Evolutionary conservation across 2,797 vertebrate genomes (phyloP), one percentile per base, ranked within the genome.

Genomic region (Atherinosoma microstoma): DNA sequence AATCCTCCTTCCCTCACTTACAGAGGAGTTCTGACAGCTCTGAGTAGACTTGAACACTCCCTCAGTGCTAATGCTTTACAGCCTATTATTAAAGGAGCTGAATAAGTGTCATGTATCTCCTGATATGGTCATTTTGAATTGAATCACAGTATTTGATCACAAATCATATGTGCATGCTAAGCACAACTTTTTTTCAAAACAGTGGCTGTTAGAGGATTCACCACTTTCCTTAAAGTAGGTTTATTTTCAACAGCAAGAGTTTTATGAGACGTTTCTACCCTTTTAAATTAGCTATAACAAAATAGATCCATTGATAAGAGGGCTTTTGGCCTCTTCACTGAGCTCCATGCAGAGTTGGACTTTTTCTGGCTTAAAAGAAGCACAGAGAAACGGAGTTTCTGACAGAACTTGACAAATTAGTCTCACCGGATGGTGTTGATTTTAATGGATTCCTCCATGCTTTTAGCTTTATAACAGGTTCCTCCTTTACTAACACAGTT

Each of bases 31-130:
- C 35, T 75, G 62, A 77, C 77, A 84, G 81, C 68, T 36, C 22
- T 7, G 71, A 76, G 79, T 74, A 40, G 34, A 72, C 74, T 58
- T 65, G 73, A 79, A 83, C 77, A 57, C 84, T 29, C 12, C 57
- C 63, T 76, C 45, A 7, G 56, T 32, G 40, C 58, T 67, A 64
- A 82, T 66, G 67, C 64, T 54, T 79, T 71, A 76, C 62, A 75
- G 64, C 40, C 64, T 73, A 75, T 82, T 63, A 82, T 85, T 82
- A 68, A 60, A 67, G 58, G 13, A 29, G 32, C 9, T 29, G 63
- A 82, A 24, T 2, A 22, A 35, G n/a, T 58, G 73, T 77, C 78
- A 69, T 45, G 53, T 32, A 75, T 59, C 57, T 70, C 34, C 54
- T 76, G 69, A 85, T 70, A 72, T 57, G 75, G 59, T 58, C 34